Evolutionary conservation across 2,113 vertebrate genomes (phyloP).

Genomic region (Cryptotis parvus): DNA sequence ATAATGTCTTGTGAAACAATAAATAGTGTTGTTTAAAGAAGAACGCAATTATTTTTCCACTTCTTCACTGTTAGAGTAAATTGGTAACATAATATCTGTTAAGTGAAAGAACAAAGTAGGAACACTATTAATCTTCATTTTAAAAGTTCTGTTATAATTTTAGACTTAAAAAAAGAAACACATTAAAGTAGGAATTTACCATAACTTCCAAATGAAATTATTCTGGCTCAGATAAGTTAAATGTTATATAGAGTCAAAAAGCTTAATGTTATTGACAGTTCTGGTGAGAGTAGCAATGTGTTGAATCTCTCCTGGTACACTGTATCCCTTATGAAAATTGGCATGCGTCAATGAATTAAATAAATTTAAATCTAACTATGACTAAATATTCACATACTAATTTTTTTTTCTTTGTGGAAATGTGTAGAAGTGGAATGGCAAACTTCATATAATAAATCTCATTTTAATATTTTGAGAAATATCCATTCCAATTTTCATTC

Average conservation of each 20-base stretch:
- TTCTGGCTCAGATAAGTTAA: not conserved
- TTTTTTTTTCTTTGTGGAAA: not conserved
- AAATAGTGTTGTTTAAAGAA: slow-evolving; percentile 24
- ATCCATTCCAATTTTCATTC: too few species aligned
- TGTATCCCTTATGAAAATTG: not conserved
- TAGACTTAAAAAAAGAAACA: not conserved
- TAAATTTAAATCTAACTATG: not conserved
- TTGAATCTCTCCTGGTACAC: not conserved
- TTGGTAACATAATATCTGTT: not conserved
- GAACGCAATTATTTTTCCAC: slow-evolving; percentile 48
- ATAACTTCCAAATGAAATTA: not conserved
- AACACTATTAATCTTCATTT: not conserved
- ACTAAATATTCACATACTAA: too few species aligned
- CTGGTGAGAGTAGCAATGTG: not conserved
- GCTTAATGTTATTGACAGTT: not conserved
- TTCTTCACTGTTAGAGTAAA: not conserved
- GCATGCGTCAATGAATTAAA: not conserved
- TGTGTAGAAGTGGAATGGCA: too few species aligned
- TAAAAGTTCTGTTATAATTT: not conserved
- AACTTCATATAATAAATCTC: too few species aligned
- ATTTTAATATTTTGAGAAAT: too few species aligned
- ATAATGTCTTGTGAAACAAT: slow-evolving; percentile 43
- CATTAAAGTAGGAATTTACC: not conserved
- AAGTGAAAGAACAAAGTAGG: not conserved
- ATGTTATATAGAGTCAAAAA: not conserved